Base-by-base conservation (phyloP, 2,113 vertebrate genomes). In the Camelus bactrianus region DNA sequence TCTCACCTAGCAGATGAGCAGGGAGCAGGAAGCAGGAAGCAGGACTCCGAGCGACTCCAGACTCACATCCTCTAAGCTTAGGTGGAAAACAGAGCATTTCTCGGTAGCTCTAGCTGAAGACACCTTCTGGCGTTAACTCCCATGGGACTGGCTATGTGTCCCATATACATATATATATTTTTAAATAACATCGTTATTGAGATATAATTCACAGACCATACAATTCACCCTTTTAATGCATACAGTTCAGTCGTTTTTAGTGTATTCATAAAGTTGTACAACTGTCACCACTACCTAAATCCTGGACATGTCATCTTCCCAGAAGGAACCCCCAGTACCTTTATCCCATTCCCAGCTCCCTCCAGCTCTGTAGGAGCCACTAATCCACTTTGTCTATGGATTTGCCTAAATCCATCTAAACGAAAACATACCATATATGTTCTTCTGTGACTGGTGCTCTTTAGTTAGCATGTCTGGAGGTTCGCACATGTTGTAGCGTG, bases 311-410 rank as follows among this genome's bases (percentile, higher is more conserved):
- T 8, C 22, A 7, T 32, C 48, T 3, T 10, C 22, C 19, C 5
- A 0, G 12, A 30, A 42, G 67, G 90, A 69, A 60, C n/a, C 14
- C 12, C 46, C 58, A 35, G 3, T 2, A 9, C 7, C 16, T 6
- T 17, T 0, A 13, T 28, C 26, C n/a, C 11, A 14, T 8, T 48
- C 56, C 32, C 12, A 10, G 8, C 32, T 19, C 3, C 3, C 16
- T 10, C 13, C 35, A 22, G 1, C 16, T 14, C 3, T 56, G n/a
- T 2, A 19, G 17, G 8, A 30, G 32, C 46, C 67, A 28, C 12
- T 42, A 13, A 13, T 11, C 28, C 26, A 17, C 15, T 15, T 30
- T 32, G 28, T 62, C 50, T 58, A 0, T 4, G 2, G 32, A 54
- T 30, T 38, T n/a, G 38, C 35, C 50, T 54, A 6, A 32, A 54